Evolutionary conservation across 2,888 invertebrate genomes (phyloP).

Genomic region (Cartodere bifasciata): DNA sequence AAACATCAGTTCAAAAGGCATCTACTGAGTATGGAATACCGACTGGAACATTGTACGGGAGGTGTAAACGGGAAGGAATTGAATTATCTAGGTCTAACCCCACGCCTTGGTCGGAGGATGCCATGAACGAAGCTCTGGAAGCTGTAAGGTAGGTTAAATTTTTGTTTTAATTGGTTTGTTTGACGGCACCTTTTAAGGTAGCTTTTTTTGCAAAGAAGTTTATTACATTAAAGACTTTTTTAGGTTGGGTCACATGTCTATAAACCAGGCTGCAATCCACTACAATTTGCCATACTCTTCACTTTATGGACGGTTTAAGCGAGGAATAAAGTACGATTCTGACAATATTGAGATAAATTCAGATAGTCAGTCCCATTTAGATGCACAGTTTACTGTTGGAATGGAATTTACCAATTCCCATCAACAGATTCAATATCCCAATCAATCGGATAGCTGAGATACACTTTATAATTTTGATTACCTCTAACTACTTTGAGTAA

Average conservation of each 20-base stretch:
- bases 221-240: slow-evolving; percentile 16
- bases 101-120: slow-evolving; percentile 90
- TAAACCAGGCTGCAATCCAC: slow-evolving; percentile 86
- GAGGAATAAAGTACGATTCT: slow-evolving; percentile 63
- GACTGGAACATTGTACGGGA: slow-evolving; percentile 76
- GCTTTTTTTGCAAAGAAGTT: too few relatives aligned
- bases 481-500: slow-evolving; percentile 20
- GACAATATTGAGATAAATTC: slow-evolving; percentile 33
- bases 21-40: slow-evolving; percentile 80
- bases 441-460: slow-evolving; percentile 32
- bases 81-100: slow-evolving; percentile 79
- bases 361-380: slow-evolving; percentile 31
- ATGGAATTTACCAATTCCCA: slow-evolving; percentile 32
- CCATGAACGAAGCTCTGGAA: slow-evolving; percentile 82
- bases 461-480: slow-evolving; percentile 26
- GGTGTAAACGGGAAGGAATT: slow-evolving; percentile 82
- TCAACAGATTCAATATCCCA: slow-evolving; percentile 31
- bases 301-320: slow-evolving; percentile 76
- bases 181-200: too few relatives aligned
- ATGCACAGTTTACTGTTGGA: slow-evolving; percentile 23
- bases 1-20: slow-evolving; percentile 74
- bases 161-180: not conserved
- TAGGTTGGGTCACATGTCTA: slow-evolving; percentile 84
- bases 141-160: slow-evolving; percentile 60
- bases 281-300: slow-evolving; percentile 85